Percentiles rank a stretch among this genome's conserved stretches.
phyloP scores from a whole-genome alignment of 2,113 vertebrate species.

The Alethe castanea region DNA sequence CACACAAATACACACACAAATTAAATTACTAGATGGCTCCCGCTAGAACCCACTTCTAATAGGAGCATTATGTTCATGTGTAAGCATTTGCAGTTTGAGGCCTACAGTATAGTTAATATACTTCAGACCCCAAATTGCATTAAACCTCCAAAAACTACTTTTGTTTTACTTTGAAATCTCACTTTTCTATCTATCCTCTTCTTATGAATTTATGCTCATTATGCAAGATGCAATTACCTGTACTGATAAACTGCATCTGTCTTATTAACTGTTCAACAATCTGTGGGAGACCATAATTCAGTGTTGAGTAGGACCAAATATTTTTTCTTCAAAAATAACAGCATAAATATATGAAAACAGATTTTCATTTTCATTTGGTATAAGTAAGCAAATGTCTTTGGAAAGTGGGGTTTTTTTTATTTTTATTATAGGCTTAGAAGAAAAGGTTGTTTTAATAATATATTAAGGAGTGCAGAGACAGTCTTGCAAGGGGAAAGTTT shows the following conservation, averaged over 20 bases:
- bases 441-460: not conserved
- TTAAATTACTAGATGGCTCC: not conserved
- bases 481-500: not conserved
- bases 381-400: not conserved
- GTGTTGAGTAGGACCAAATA: not conserved
- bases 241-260: not conserved
- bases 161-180: not conserved
- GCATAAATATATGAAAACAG: not conserved
- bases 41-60: not conserved
- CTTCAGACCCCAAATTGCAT: not conserved
- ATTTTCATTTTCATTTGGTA: not conserved
- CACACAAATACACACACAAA: not conserved
- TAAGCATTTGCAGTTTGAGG: not conserved
- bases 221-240: not conserved
- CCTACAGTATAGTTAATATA: not conserved
- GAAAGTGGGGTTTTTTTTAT: not conserved
- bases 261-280: not conserved
- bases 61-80: rapidly evolving
- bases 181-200: not conserved
- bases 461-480: not conserved
- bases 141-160: not conserved
- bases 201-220: not conserved
- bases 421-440: not conserved
- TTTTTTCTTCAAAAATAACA: not conserved
- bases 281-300: not conserved